Base-by-base conservation (phyloP, 2,113 vertebrate genomes). In the Gallinago paraguaiae region DNA sequence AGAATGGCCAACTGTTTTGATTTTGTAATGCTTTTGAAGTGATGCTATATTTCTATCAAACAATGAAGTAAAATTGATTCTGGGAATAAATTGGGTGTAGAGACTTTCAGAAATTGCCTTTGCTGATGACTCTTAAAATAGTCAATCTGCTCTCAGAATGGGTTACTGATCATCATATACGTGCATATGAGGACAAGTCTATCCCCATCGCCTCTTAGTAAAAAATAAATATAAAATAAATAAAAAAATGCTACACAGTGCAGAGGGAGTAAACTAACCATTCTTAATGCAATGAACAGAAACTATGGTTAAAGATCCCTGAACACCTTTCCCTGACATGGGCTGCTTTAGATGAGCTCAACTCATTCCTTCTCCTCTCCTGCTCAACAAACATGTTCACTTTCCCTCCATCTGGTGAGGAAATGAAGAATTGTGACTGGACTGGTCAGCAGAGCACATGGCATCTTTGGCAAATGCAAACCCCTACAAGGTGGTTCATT, bases 1-100 rank as follows among this genome's bases (percentile, higher is more conserved):
- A 95, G 60, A 93, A 56, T 60, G 51, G 20, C 43, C 17, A 84
- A 78, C 18, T 68, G 13, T 11, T 76, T 82, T 82, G 37, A 77
- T 65, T 95, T 86, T 64, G 10, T 78, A 77, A 53, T 35, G 28
- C 35, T 92, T 92, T 77, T 82, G 61, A 90, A 80, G 54, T 72
- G 27, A 23, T 70, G 30, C 37, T 80, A 3, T 63, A n/a, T 83
- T 92, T 93, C 28, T 83, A 88, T 90, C 68, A 63, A 83, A 88
- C 9, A 86, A 33, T 51, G 28, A 91, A 60, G 19, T 69, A 81
- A 86, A 76, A 75, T 64, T 80, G 53, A 28, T 75, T 54, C 53
- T 56, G 46, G 53, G 17, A 87, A 78, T 86, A 86, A 89, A 16
- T 3, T 92, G 9, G 24, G 11, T 53, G 17, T 53, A 67, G 35